phyloP scores from a whole-genome alignment of 2,888 invertebrate species.

The Eristalis intricaria region DNA sequence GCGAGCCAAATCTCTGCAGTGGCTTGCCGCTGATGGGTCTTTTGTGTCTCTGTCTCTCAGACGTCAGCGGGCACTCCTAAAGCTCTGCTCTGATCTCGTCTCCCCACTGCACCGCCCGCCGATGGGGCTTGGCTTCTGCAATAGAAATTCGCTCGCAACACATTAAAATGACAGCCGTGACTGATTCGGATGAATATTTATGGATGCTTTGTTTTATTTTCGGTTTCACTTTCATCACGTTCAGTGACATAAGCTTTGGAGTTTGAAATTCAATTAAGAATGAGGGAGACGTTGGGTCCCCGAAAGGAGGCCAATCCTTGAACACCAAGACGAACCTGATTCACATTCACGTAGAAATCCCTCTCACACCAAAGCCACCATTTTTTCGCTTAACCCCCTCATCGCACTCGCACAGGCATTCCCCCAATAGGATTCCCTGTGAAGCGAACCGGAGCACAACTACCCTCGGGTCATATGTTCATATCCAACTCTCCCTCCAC shows the following conservation, averaged over 20 bases:
- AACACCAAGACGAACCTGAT: no score
- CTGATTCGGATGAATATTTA: neutral
- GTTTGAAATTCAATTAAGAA: neutral
- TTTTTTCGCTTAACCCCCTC: neutral
- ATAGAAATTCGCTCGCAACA: neutral
- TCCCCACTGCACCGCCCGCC: neutral
- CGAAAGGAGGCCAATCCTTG: no score
- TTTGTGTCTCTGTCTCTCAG: no score
- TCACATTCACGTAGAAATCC: no score
- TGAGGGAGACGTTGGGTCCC: neutral
- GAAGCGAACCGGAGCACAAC: slow-evolving; percentile 15
- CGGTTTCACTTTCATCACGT: neutral
- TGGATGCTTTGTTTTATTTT: neutral
- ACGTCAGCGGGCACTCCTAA: neutral
- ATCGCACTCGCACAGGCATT: neutral
- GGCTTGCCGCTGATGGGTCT: neutral
- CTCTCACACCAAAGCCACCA: neutral
- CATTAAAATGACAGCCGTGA: neutral
- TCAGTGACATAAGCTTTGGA: neutral
- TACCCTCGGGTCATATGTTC: slow-evolving; percentile 9
- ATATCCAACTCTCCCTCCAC: slow-evolving; percentile 16
- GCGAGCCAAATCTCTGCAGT: neutral
- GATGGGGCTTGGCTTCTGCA: neutral
- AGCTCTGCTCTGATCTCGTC: neutral
- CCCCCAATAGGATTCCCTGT: slow-evolving; percentile 48